A percentile compares a stretch with the other conserved stretches of the same genome.
phyloP scores from a whole-genome alignment of 2,113 vertebrate species.

The Chlorocebus sabaeus region DNA sequence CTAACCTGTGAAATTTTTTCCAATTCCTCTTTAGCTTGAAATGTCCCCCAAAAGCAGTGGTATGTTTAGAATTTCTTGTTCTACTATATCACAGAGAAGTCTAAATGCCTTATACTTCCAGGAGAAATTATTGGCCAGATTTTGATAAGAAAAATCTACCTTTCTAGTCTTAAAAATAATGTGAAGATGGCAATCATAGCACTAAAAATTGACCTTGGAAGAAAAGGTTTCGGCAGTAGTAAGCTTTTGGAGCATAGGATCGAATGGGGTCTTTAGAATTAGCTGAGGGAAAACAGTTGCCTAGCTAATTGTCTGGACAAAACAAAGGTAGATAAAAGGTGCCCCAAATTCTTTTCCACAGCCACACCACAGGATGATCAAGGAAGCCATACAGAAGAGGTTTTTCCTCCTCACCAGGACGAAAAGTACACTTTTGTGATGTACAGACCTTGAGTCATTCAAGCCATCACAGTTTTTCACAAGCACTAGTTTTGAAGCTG shows the following conservation, averaged over 20 bases:
- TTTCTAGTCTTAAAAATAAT: not conserved
- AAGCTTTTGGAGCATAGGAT: not conserved
- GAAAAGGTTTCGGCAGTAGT: not conserved
- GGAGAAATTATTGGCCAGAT: not conserved
- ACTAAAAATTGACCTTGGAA: not conserved
- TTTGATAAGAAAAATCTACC: not conserved
- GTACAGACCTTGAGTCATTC: not conserved
- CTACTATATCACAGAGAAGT: not conserved
- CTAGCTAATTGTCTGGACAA: not conserved
- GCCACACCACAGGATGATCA: not conserved
- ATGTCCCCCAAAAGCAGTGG: not conserved
- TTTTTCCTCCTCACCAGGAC: not conserved
- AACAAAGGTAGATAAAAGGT: not conserved
- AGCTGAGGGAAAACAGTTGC: not conserved
- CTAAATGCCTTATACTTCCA: not conserved
- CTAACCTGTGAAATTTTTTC: not conserved
- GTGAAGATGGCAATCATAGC: not conserved
- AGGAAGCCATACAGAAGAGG: not conserved
- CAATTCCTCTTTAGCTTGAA: not conserved
- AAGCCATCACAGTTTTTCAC: not conserved
- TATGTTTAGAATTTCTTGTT: not conserved
- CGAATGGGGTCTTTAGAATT: not conserved
- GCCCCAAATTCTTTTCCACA: not conserved
- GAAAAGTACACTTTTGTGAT: not conserved
- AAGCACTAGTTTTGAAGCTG: not conserved